These are phyloP conservation scores for Corvus hawaiiensis DNA, from an alignment of 2,113 vertebrate genomes.

Conservation along the genomic window DNA sequence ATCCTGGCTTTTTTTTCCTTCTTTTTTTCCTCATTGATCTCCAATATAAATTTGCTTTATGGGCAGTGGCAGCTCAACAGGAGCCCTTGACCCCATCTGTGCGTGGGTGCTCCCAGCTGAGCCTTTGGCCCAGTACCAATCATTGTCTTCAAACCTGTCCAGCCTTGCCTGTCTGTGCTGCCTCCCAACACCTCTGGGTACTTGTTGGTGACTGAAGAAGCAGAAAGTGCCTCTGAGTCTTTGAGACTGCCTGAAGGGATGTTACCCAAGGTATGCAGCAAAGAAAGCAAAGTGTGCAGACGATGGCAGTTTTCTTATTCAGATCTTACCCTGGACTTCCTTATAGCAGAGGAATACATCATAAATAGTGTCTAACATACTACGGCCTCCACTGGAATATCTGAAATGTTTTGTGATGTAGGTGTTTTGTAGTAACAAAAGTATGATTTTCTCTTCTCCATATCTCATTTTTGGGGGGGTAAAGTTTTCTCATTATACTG, in stretches of 20 bases:
- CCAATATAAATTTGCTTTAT: not conserved
- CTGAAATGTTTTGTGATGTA: not conserved
- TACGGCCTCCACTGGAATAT: not conserved
- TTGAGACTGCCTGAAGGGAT: not conserved
- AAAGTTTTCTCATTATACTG: not conserved
- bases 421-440: not conserved
- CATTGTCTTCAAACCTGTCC: fast-evolving
- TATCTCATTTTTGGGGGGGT: fast-evolving
- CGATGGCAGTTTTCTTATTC: not conserved
- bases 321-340: not conserved
- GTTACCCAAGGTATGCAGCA: not conserved
- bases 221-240: not conserved
- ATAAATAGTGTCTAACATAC: not conserved
- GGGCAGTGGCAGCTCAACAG: not conserved
- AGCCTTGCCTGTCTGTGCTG: not conserved
- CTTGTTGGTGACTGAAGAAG: not conserved
- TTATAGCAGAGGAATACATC: not conserved
- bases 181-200: not conserved
- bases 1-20: not conserved
- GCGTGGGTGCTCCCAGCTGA: not conserved
- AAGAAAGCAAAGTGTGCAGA: not conserved
- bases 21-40: not conserved
- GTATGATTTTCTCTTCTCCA: not conserved
- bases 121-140: fast-evolving
- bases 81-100: not conserved